Base-by-base conservation (phyloP, 1,140 invertebrate species). In the Maconellicoccus hirsutus region DNA sequence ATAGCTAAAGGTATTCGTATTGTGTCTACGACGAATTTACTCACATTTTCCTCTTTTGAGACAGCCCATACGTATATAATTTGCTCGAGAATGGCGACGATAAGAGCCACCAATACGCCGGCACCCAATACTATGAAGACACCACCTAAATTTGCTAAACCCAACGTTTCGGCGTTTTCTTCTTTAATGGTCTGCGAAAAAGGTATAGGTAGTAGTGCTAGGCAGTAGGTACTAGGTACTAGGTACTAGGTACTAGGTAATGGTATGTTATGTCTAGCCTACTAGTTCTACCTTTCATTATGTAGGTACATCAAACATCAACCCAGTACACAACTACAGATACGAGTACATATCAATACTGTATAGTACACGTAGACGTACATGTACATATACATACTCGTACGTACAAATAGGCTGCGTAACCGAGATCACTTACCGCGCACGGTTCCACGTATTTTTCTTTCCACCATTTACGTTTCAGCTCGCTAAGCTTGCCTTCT, bases 381-480 rank as follows among this genome's bases (percentile, higher is more conserved):
- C n/a, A n/a, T n/a, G n/a, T n/a, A n/a, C n/a, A n/a, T n/a, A n/a
- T n/a, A n/a, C n/a, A n/a, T n/a, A n/a, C n/a, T n/a, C n/a, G n/a
- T n/a, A 59, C 19, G 21, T 0, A 25, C 25, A 14, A 72, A 61
- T n/a, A 10, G 19, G 12, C 1, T 52, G 26, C 19, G 70, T 14
- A 63, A 52, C 52, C 14, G 16, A 6, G 3, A 70, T 70, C 52
- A 70, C 84, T 85, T 82, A 92, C 90, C 76, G 88, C 83, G 79
- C 91, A 93, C 33, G 86, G 38, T 69, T 38, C 29, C 1, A 33
- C 71, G 12, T 70, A 59, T 80, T 90, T 90, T 79, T 93, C 89
- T 79, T 94, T 94, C 94, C 94, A 96, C 94, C 94, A 98, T 79
- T 91, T 89, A n/a, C 92, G 92, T 83, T 96, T 96, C 74, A 97